Base-by-base conservation (phyloP, 2,888 invertebrate genomes). In the Lycia hirtaria region DNA sequence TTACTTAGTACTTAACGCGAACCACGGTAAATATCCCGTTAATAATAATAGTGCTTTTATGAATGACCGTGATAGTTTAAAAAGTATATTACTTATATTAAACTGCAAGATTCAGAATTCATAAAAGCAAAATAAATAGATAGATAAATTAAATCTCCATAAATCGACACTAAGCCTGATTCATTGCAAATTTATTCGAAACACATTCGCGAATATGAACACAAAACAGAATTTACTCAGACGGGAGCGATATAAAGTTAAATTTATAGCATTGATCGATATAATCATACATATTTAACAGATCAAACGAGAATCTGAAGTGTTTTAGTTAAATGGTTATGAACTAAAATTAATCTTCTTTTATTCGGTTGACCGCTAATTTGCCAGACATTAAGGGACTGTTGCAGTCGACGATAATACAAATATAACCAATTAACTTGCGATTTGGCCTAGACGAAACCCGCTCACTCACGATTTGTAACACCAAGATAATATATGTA, bases 131-230 rank as follows among this genome's bases (percentile, higher is more conserved):
- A 44, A 44, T 30, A 30, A 43, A 43, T 30, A 20, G 2, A 6
- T 3, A 19, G 30, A 30, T 17, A n/a, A 26, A 41, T 28, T 41
- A 20, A 30, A 20, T 30, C 12, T 14, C 19, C 7, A 32, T 32
- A 44, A 44, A 44, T 32, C 33, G 10, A 5, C 22, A 3, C 32
- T 33, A 33, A 45, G 32, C 33, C 12, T 45, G 33, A 45, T 45
- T 45, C 22, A 45, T 44, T 30, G 44, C 20, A 44, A 44, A 12
- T 26, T 52, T 45, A 52, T 44, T 35, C 35, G 35, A 28, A 37
- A 28, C n/a, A 33, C 22, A 33, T 9, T 19, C 44, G 26, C 6
- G 26, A 51, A 52, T 26, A 15, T 41, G 26, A 26, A 41, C 26
- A 26, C 41, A 41, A 41, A 15, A 20, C 37, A 37, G 52, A 44